These are phyloP conservation scores for Watsonalla cultraria DNA, from an alignment of 2,888 invertebrate species.

Conservation along the genomic window DNA sequence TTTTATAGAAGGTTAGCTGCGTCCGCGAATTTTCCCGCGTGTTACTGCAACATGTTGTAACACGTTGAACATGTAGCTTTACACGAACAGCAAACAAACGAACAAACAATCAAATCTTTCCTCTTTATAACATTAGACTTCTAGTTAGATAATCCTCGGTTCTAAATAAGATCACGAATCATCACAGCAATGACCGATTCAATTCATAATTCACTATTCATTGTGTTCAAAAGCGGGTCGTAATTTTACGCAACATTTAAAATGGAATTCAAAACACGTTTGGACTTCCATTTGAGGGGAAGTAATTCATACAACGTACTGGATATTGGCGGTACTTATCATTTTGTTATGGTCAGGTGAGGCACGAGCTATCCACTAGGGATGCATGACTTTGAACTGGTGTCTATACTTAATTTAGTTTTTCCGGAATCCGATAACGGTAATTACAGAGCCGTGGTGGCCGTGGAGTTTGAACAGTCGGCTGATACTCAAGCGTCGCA, in stretches of 20 bases:
- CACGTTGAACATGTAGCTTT: no score
- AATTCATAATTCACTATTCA: not conserved
- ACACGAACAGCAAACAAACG: no score
- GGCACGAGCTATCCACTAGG: conserved; percentile 18
- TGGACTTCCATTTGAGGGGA: not conserved
- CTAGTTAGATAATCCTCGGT: not conserved
- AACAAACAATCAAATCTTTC: no score
- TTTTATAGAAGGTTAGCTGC: no score
- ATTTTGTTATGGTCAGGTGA: conserved; percentile 32
- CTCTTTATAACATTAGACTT: no score
- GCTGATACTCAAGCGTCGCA: no score
- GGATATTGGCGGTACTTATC: conserved; percentile 18
- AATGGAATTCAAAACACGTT: not conserved
- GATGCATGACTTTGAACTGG: conserved; percentile 21
- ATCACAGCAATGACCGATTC: not conserved
- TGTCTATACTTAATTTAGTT: conserved; percentile 5
- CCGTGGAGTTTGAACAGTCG: no score
- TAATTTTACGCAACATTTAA: not conserved
- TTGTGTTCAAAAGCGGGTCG: not conserved
- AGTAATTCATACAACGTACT: conserved; percentile 24
- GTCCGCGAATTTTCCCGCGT: no score
- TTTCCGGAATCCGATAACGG: no score
- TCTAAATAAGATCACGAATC: not conserved
- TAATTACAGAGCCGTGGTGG: no score
- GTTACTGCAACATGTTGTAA: no score